Evolutionary conservation across 2,888 invertebrate species (phyloP).

Genomic region (Thumatha senex): DNA sequence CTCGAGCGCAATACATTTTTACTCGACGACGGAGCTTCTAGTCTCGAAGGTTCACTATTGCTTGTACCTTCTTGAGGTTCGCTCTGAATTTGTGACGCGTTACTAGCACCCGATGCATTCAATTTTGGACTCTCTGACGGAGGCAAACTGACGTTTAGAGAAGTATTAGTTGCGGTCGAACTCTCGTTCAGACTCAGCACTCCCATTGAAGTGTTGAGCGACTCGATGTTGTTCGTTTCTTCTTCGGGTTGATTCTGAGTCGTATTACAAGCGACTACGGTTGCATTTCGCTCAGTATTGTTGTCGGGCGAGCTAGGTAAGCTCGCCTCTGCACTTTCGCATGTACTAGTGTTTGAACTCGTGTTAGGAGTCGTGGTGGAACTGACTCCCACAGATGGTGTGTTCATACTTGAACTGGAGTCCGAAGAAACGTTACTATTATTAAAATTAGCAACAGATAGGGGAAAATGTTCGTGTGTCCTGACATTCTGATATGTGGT

Average conservation of each 20-base stretch:
- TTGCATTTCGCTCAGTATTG: slow-evolving; percentile 43
- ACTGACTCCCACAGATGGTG: slow-evolving; percentile 81
- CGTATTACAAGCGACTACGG: slow-evolving; percentile 33
- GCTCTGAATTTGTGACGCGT: slow-evolving; percentile 41
- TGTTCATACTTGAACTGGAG: slow-evolving; percentile 88
- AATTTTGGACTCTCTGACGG: slow-evolving; percentile 70
- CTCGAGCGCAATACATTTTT: slow-evolving; percentile 49
- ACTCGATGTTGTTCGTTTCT: slow-evolving; percentile 50
- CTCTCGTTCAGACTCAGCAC: slow-evolving; percentile 72
- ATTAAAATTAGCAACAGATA: slow-evolving; percentile 56
- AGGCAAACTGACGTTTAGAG: slow-evolving; percentile 70
- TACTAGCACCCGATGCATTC: slow-evolving; percentile 45
- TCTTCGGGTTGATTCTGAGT: slow-evolving; percentile 47
- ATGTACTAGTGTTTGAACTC: slow-evolving; percentile 88
- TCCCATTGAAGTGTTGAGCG: slow-evolving; percentile 67
- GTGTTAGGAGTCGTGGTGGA: slow-evolving; percentile 88
- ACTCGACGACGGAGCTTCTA: slow-evolving; percentile 67
- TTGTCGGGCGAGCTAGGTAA: slow-evolving; percentile 87
- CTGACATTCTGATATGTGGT: slow-evolving; percentile 68
- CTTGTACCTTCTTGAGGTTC: slow-evolving; percentile 49
- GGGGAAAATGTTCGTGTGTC: slow-evolving; percentile 59
- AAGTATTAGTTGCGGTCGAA: slow-evolving; percentile 75
- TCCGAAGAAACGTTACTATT: slow-evolving; percentile 84
- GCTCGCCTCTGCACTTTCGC: slow-evolving; percentile 88
- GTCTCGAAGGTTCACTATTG: slow-evolving; percentile 51